These are phyloP conservation scores for Seriola quinqueradiata DNA, from an alignment of 2,113 vertebrate genomes.

Conservation along the genomic window DNA sequence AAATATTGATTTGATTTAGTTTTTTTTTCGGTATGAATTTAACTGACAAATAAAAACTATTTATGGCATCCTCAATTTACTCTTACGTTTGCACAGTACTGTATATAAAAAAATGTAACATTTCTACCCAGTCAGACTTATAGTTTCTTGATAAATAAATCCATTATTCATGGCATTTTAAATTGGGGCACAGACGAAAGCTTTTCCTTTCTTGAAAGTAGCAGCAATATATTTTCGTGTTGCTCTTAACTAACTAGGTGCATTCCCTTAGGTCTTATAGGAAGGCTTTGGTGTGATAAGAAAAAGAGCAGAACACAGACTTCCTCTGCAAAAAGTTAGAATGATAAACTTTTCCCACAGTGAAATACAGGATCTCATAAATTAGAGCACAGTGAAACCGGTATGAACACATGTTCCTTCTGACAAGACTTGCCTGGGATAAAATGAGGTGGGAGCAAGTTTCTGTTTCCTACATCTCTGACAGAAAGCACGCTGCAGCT, in stretches of 20 bases:
- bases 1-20: too few relatives aligned
- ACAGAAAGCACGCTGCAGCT: conserved; percentile 62
- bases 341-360: conserved; percentile 58
- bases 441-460: conserved; percentile 32
- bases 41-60: neutral
- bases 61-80: neutral
- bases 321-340: conserved; percentile 60
- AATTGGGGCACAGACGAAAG: conserved; percentile 71
- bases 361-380: conserved; percentile 69
- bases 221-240: conserved; percentile 51
- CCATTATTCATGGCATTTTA: conserved; percentile 71
- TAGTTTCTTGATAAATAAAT: conserved; percentile 57
- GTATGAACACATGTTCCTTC: conserved; percentile 23
- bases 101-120: neutral
- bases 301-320: conserved; percentile 55
- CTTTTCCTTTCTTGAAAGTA: conserved; percentile 61
- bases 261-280: conserved; percentile 68
- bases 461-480: conserved; percentile 52
- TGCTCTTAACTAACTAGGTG: conserved; percentile 76
- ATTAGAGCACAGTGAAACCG: conserved; percentile 62
- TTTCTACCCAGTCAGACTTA: conserved; percentile 14
- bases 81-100: neutral
- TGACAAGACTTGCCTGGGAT: conserved; percentile 66
- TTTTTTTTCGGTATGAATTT: neutral
- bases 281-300: conserved; percentile 62